phyloP scores from a whole-genome alignment of 1,140 invertebrate species.

The Eumaeus atala region DNA sequence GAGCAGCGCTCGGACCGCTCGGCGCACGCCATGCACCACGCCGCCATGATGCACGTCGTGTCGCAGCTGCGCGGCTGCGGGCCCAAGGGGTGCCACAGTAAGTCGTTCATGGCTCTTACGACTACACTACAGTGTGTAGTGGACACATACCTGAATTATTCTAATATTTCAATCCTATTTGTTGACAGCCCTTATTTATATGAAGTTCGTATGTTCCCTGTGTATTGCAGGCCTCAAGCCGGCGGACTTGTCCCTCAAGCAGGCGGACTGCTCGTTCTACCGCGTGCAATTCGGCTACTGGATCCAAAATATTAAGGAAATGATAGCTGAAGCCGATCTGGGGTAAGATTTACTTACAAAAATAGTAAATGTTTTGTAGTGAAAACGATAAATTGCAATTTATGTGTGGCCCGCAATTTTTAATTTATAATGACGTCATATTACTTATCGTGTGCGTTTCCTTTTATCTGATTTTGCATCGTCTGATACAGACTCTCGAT shows the following conservation, averaged over 20 bases:
- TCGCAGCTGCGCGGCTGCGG: constrained; percentile 40
- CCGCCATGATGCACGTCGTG: constrained; percentile 38
- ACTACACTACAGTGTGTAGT: not conserved
- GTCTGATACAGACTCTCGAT: no score
- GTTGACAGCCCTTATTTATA: not conserved
- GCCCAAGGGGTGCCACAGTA: constrained; percentile 33
- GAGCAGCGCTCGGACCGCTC: constrained; percentile 25
- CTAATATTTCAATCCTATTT: no score
- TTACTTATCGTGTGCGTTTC: no score
- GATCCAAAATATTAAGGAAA: constrained; percentile 45
- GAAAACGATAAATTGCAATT: no score
- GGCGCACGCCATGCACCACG: constrained; percentile 40
- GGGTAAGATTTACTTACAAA: constrained; percentile 38
- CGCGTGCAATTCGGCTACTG: constrained; percentile 52
- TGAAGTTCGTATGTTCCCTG: not conserved
- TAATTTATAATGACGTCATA: no score
- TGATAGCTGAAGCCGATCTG: constrained; percentile 40
- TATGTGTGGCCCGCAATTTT: no score
- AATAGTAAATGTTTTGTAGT: no score
- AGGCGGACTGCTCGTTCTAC: constrained; percentile 51
- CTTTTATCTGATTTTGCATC: no score
- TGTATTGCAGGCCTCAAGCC: constrained; percentile 33
- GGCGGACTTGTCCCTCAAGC: constrained; percentile 39
- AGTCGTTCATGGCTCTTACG: not conserved
- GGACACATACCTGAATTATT: no score